Evolutionary conservation across 2,888 invertebrate species (phyloP), one percentile per base, ranked within the genome.

Genomic region (Drosophila kuntzei): DNA sequence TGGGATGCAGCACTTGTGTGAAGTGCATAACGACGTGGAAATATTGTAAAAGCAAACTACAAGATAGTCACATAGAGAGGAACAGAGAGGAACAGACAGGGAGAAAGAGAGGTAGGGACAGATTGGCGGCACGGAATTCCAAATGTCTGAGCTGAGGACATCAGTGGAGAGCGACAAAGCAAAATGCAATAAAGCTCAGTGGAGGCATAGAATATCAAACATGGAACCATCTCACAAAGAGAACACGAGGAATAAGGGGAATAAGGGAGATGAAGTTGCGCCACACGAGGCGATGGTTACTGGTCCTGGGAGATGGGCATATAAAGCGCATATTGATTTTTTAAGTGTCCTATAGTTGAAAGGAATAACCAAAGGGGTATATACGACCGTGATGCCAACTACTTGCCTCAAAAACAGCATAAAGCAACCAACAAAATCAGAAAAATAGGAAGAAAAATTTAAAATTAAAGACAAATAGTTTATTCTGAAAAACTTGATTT

Each of bases 1-100:
- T 68, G 77, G 71, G 71, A 67, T 74, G 80, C 76, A 76, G 76
- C 79, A 72, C 81, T 81, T 70, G 72, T 79, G 67, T 89, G 82
- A 87, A 86, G 86, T 85, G 85, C 80, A 89, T 86, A 89, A 89
- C 85, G 77, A 86, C 79, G 85, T 78, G 68, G 79, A 87, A 80
- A 85, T 80, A 88, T 86, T 85, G 79, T 74, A 79, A 83, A 79
- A 82, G 76, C 73, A 85, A 85, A 83, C 82, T 79, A 87, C 78
- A 71, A 75, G 66, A 61, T 37, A 57, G 64, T 29, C 57, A 47
- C 12, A 27, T 2, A 14, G 16, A 44, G 9, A 47, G 62, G 22
- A 12, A 58, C 14, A 12, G 14, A 46, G 11, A 49, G 37, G 20
- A 9, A 7, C 1, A 22, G 14, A 20, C 9, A 22, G 14, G 14